Base-by-base conservation (phyloP, 1,140 invertebrate genomes). In the Ridgeia piscesae region DNA sequence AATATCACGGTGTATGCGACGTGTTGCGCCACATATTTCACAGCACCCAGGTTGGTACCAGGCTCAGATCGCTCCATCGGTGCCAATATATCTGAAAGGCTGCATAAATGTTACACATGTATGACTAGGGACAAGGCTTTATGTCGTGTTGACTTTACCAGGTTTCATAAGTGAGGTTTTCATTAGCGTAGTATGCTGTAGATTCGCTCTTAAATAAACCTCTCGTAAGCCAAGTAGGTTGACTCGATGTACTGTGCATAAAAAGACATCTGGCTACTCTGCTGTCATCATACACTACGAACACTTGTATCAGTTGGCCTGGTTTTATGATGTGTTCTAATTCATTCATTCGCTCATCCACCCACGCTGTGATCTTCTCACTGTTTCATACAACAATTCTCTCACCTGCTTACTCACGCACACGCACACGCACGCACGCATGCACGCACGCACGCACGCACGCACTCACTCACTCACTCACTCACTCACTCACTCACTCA, bases 101-200 rank as follows among this genome's bases (percentile, higher is more conserved):
- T 77, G 58, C 27, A 31, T 77, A 77, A 8, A 21, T 77, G 27
- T 4, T 77, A 31, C 27, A 77, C 14, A 21, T 77, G 27, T 4
- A 77, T 33, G n/a, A 91, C 58, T 33, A 31, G 33, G 91, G 58
- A n/a, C 33, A 91, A 91, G 2, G 58, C 0, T 77, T 77, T 77
- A 17, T 21, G 58, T 17, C 27, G 58, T 31, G 58, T 77, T 77
- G 58, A 77, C 58, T 27, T 77, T 77, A 77, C 27, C 58, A 77
- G 58, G 14, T 77, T 77, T 77, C 58, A 77, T 31, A 77, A 77
- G 2, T 77, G 2, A 77, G 89, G 91, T 92, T 92, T 92, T 34
- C 11, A n/a, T 77, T 35, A 35, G 34, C 50, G n/a, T 31, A 35
- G 33, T 77, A 88, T 77, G 14, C 9, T 35, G 33, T 77, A 88